Evolutionary conservation across 1,140 invertebrate genomes (phyloP), one percentile per base, ranked within the genome.

Genomic region (Glossosoma conforme): DNA sequence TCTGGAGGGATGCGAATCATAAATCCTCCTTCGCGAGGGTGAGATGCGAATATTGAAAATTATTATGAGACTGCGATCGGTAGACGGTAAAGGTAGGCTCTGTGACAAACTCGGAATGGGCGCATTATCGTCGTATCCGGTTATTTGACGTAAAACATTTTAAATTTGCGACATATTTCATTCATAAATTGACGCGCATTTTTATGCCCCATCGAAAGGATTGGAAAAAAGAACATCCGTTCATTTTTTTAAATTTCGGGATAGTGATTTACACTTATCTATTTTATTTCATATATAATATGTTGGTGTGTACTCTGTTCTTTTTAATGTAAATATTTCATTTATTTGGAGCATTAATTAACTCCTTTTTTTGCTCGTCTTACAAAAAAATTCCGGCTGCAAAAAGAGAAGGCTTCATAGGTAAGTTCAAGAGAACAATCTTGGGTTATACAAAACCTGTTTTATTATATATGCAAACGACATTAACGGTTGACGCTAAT

Each of bases 31-130:
- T 32, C 19, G 25, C 18, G 3, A 13, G 40, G 53, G 46, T 50
- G 46, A 47, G 41, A 40, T 19, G 18, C 33, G 40, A 52, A 57
- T 57, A 57, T 57, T 57, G 55, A 57, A 57, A 57, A 53, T 57
- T 53, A 57, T 57, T 57, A 53, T 53, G 35, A 53, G 50, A 25
- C 45, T 36, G 22, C 28, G 25, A 33, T 25, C 20, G 44, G 28
- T 33, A 46, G 37, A 28, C 36, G 38, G 41, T 52, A 48, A 52
- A 52, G 49, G 49, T 52, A 32, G 35, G 22, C 45, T 32, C 44
- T 43, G 35, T 35, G 52, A 42, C 37, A 45, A 42, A 52, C 49
- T 52, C 48, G 18, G 32, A 47, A 47, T 28, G 18, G 41, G 25
- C 19, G 30, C 28, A 36, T 43, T 52, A 52, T 44, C 40, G 32